These are phyloP conservation scores for Brachionus sp. DNA, from an alignment of 1,140 invertebrate species.

Conservation along the genomic window DNA sequence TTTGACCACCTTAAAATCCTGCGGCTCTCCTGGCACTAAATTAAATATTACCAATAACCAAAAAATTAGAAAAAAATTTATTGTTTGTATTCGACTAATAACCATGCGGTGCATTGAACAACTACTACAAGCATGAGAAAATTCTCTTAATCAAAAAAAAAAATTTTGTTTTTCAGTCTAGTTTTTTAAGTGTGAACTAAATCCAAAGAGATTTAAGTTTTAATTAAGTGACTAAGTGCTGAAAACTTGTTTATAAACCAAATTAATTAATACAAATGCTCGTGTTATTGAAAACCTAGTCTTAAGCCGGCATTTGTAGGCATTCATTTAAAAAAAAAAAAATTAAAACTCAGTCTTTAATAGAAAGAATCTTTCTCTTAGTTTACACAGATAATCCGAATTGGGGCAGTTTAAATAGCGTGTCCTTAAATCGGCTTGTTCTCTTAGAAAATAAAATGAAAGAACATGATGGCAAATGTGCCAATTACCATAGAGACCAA, in stretches of 20 bases:
- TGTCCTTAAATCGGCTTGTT: neutral
- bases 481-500: neutral
- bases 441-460: neutral
- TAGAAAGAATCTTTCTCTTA: neutral
- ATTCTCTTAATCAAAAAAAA: neutral
- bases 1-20: constrained; percentile 14
- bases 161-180: neutral
- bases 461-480: neutral
- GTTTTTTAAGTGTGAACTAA: neutral
- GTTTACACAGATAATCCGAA: neutral
- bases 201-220: neutral
- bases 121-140: neutral
- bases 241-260: neutral
- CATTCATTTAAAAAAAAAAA: neutral
- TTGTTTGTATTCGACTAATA: neutral
- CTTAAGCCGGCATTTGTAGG: neutral
- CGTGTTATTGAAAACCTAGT: neutral
- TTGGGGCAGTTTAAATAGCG: neutral
- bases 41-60: neutral
- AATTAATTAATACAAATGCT: neutral
- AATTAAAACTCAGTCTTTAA: neutral
- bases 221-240: constrained; percentile 2
- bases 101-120: neutral
- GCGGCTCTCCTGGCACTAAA: constrained; percentile 31
- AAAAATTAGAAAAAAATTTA: neutral